Percentiles rank a stretch among this genome's conserved stretches.
phyloP scores from a whole-genome alignment of 2,888 invertebrate species.

The Aradus depressus region DNA sequence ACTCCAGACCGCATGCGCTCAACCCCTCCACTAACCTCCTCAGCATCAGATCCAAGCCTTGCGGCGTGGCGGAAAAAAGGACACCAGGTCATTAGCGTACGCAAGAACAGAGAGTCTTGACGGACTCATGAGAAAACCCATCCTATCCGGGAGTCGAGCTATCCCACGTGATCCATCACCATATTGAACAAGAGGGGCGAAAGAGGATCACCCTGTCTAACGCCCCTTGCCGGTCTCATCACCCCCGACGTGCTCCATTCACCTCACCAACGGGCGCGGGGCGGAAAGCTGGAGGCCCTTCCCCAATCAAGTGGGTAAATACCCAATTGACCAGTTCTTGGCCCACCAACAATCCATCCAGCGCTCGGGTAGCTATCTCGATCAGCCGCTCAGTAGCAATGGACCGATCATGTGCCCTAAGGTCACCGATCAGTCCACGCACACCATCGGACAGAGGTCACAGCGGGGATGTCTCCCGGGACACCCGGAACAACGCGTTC shows the following conservation, averaged over 20 bases:
- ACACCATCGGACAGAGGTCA: neutral
- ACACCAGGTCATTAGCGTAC: neutral
- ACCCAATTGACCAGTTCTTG: neutral
- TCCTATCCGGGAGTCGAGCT: too few relatives aligned
- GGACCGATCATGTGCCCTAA: neutral
- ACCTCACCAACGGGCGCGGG: neutral
- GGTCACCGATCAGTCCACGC: neutral
- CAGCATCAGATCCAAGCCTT: neutral
- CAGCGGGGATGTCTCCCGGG: neutral
- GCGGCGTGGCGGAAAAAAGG: neutral
- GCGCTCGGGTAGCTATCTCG: too few relatives aligned
- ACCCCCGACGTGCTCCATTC: neutral
- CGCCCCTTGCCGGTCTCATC: neutral
- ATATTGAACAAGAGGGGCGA: too few relatives aligned
- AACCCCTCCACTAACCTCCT: too few relatives aligned
- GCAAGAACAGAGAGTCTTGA: neutral
- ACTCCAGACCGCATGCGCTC: too few relatives aligned
- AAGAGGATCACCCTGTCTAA: neutral
- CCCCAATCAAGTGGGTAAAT: neutral
- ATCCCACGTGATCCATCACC: too few relatives aligned
- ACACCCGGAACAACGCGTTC: neutral
- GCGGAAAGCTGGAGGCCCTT: neutral
- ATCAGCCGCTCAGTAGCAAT: too few relatives aligned
- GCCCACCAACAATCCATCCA: too few relatives aligned
- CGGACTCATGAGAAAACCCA: too few relatives aligned